A percentile compares a stretch with the other conserved stretches of the same genome.
These are phyloP conservation scores for Eptesicus fuscus DNA, from an alignment of 2,113 vertebrate genomes.

Conservation along the genomic window DNA sequence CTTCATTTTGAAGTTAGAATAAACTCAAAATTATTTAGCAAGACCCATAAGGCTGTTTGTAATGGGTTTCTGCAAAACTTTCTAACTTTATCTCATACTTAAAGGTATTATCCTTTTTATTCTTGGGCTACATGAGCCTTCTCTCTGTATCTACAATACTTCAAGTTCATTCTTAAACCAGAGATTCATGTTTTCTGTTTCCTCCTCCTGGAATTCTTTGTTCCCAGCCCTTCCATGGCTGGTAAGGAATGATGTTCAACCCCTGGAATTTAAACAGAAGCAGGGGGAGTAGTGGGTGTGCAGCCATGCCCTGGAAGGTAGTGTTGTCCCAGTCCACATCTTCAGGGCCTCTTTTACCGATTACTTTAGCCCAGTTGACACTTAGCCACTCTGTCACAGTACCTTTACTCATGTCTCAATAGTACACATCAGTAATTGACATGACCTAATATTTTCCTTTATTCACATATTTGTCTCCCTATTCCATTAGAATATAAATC, in stretches of 20 bases:
- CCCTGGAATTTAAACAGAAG: not conserved
- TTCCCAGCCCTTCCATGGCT: not conserved
- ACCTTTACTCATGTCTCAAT: not conserved
- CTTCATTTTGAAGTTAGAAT: not conserved
- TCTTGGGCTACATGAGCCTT: not conserved
- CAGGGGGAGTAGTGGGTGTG: not conserved
- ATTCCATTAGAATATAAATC: not conserved
- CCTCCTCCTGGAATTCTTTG: not conserved
- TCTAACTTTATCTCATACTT: not conserved
- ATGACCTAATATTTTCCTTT: not conserved
- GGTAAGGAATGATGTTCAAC: not conserved
- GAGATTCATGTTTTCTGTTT: not conserved
- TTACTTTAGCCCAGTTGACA: not conserved
- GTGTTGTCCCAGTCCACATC: not conserved
- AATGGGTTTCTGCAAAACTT: not conserved
- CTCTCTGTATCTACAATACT: not conserved
- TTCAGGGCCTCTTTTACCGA: not conserved
- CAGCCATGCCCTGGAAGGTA: fast-evolving
- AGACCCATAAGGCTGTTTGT: not conserved
- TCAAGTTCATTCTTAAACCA: not conserved
- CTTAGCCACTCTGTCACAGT: not conserved
- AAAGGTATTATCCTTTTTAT: not conserved
- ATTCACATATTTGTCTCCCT: not conserved
- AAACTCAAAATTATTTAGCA: not conserved
- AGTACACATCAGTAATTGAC: not conserved